A percentile compares a stretch with the other conserved stretches of the same genome.
These are phyloP conservation scores for Oxyura jamaicensis DNA, from an alignment of 2,113 vertebrate genomes.

Conservation along the genomic window DNA sequence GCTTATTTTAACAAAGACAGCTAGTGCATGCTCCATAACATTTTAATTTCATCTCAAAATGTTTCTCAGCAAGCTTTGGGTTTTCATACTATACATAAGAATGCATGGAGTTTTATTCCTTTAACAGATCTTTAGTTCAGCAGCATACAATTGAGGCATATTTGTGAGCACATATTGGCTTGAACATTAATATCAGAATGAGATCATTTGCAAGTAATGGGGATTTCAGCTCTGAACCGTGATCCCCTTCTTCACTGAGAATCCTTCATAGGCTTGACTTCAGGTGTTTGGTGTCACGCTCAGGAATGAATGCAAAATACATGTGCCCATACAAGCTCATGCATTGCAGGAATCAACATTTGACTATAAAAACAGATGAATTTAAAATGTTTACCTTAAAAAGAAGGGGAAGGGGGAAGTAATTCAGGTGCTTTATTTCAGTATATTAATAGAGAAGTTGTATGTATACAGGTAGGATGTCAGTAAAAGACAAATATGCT, in stretches of 20 bases:
- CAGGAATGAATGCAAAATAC: not conserved
- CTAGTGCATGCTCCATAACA: not conserved
- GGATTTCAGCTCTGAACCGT: constrained; percentile 12
- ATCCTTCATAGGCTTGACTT: not conserved
- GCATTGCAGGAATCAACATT: constrained; percentile 11
- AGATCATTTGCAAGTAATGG: constrained; percentile 33
- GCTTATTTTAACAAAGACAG: not conserved
- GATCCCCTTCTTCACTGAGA: not conserved
- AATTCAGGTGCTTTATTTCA: not conserved
- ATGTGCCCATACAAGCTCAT: not conserved
- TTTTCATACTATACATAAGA: not conserved
- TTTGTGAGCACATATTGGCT: not conserved
- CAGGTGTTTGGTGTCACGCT: not conserved
- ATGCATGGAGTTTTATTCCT: not conserved
- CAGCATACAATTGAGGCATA: not conserved
- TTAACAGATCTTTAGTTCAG: not conserved
- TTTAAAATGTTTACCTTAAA: not conserved
- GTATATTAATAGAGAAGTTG: not conserved
- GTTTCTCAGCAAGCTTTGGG: not conserved
- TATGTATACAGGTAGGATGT: not conserved
- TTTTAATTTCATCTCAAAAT: constrained; percentile 5
- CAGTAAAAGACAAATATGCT: constrained; percentile 51
- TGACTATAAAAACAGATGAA: not conserved
- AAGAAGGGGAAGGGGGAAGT: not conserved
- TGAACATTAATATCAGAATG: not conserved